Evolutionary conservation across 2,797 vertebrate species (phyloP).

Genomic region (Parambassis ranga): DNA sequence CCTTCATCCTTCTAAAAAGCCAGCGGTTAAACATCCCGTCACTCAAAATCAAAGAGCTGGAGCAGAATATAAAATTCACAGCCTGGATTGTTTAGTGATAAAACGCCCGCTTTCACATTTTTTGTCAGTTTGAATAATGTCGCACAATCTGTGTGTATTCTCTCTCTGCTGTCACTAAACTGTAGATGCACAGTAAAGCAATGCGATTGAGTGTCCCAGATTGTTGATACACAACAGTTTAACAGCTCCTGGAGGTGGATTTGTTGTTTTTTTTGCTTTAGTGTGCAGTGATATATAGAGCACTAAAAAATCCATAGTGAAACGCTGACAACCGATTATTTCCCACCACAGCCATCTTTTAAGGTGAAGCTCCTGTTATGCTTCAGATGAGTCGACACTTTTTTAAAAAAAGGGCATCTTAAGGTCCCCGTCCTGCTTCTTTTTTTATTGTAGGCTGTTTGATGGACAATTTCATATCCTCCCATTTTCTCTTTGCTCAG

Average conservation of each 20-base stretch:
- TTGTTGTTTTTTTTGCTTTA: constrained; percentile 10
- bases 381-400: constrained; percentile 60
- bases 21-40: background rate
- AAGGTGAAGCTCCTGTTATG: constrained; percentile 29
- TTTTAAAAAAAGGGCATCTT: constrained; percentile 38
- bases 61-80: background rate
- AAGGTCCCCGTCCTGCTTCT: constrained; percentile 36
- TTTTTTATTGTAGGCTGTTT: constrained; percentile 29
- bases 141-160: background rate
- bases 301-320: constrained; percentile 25
- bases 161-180: background rate
- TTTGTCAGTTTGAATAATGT: background rate
- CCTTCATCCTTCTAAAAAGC: background rate
- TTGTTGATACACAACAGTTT: constrained; percentile 16
- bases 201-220: background rate
- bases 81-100: background rate
- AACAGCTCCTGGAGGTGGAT: constrained; percentile 2
- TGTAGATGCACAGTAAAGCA: background rate
- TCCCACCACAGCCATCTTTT: constrained; percentile 41
- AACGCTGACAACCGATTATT: constrained; percentile 58
- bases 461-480: constrained; percentile 67
- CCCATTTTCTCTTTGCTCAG: constrained; percentile 56
- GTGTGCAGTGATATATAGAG: constrained; percentile 22
- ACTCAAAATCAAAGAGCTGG: constrained; percentile 1
- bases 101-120: background rate